phyloP scores from a whole-genome alignment of 2,797 vertebrate genomes.

The Poeciliopsis gracilis region DNA sequence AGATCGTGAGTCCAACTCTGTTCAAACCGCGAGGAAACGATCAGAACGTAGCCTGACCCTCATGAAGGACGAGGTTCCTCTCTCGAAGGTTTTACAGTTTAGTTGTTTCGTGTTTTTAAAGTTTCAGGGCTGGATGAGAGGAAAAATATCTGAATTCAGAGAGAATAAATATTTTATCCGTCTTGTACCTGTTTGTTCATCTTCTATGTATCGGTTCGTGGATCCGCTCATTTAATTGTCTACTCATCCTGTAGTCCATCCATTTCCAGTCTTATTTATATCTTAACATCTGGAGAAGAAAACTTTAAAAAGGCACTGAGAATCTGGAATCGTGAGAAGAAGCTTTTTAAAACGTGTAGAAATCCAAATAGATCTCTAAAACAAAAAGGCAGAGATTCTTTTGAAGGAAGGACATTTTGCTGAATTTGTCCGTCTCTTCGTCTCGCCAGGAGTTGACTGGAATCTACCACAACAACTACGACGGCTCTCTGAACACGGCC shows the following conservation, averaged over 20 bases:
- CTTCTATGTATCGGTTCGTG: neutral
- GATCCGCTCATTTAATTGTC: neutral
- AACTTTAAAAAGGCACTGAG: neutral
- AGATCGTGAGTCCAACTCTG: conserved; percentile 87
- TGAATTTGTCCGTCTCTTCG: neutral
- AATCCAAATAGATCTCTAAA: neutral
- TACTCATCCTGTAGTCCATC: neutral
- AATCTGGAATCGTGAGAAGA: neutral
- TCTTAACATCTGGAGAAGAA: neutral
- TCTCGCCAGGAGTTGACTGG: conserved; percentile 90
- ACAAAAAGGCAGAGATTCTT: neutral
- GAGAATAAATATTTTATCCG: neutral
- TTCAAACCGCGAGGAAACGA: neutral
- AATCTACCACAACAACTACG: conserved; percentile 98
- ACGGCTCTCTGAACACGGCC: conserved; percentile 94
- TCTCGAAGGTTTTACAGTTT: neutral
- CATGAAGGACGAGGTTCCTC: neutral
- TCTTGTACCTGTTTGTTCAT: neutral
- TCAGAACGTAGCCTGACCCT: neutral
- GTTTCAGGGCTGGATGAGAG: neutral
- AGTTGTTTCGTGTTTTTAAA: neutral
- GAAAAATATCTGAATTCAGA: neutral
- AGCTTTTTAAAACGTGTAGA: neutral
- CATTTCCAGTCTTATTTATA: neutral
- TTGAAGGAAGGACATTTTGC: neutral